Evolutionary conservation across 23 tunicate genomes (phyloP).

Genomic region (Trididemnum clinides): DNA sequence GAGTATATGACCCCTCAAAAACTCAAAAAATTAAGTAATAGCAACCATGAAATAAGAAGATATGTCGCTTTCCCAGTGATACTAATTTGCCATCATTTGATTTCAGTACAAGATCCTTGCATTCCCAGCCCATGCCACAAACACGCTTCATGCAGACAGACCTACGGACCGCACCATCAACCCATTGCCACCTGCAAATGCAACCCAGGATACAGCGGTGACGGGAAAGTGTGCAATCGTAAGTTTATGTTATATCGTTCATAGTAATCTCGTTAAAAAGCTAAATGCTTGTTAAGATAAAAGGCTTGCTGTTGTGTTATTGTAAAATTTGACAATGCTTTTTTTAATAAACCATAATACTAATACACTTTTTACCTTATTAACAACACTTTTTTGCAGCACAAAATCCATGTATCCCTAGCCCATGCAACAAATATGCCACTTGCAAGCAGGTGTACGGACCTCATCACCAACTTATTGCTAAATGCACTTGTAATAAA

Average conservation of each 20-base stretch:
- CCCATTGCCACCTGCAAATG: constrained; percentile 4
- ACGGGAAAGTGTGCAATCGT: constrained; percentile 7
- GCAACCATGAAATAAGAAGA: too few species aligned
- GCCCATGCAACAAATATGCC: constrained; percentile 9
- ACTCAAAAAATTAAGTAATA: too few species aligned
- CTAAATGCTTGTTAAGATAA: too few species aligned
- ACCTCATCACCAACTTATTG: not conserved
- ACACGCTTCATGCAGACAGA: constrained; percentile 2
- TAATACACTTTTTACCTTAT: too few species aligned
- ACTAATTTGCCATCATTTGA: too few species aligned
- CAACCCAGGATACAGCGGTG: constrained; percentile 17
- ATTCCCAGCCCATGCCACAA: constrained; percentile 14
- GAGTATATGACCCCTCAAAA: too few species aligned
- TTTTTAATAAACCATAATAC: too few species aligned
- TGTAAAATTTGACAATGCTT: not conserved
- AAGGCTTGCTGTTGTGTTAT: too few species aligned
- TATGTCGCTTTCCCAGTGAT: too few species aligned
- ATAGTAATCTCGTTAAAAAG: too few species aligned
- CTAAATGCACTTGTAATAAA: not conserved
- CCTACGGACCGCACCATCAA: not conserved
- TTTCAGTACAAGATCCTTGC: constrained; percentile 20
- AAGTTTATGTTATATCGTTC: too few species aligned
- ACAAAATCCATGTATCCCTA: not conserved
- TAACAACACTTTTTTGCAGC: constrained; percentile 8
- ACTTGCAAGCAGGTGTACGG: not conserved